Percentiles rank a stretch among this genome's conserved stretches.
Conservation (phyloP, 2,113 vertebrate species). For the Bettongia penicillata region DNA sequence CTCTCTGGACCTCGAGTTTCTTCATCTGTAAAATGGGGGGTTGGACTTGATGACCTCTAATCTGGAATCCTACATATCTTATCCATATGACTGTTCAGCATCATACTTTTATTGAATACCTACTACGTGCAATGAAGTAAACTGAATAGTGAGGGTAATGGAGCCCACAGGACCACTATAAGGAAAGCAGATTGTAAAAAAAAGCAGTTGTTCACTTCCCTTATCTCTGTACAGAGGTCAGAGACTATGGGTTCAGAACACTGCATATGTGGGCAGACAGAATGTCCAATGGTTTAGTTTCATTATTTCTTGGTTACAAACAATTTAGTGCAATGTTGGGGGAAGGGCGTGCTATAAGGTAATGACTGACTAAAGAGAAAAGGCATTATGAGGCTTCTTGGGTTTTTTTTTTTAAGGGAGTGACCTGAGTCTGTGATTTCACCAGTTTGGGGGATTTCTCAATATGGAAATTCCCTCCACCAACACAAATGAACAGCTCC, state of each 20-base stretch:
- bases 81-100: not conserved
- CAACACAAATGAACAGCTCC: not conserved
- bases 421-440: not conserved
- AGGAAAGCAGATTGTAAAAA: not conserved
- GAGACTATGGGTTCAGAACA: not conserved
- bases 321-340: not conserved
- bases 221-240: not conserved
- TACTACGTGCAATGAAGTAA: too few relatives aligned
- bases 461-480: not conserved
- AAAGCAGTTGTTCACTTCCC: not conserved
- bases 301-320: not conserved
- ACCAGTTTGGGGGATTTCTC: not conserved
- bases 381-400: not conserved
- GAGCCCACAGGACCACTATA: not conserved
- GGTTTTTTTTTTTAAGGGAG: not conserved
- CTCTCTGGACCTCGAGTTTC: not conserved
- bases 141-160: not conserved
- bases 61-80: not conserved
- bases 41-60: not conserved
- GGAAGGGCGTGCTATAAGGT: not conserved
- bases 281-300: not conserved
- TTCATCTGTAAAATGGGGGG: not conserved
- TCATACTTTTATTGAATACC: not conserved
- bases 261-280: not conserved
- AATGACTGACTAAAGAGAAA: not conserved